phyloP scores from a whole-genome alignment of 2,888 invertebrate genomes.

The Tryphoninae sp. region DNA sequence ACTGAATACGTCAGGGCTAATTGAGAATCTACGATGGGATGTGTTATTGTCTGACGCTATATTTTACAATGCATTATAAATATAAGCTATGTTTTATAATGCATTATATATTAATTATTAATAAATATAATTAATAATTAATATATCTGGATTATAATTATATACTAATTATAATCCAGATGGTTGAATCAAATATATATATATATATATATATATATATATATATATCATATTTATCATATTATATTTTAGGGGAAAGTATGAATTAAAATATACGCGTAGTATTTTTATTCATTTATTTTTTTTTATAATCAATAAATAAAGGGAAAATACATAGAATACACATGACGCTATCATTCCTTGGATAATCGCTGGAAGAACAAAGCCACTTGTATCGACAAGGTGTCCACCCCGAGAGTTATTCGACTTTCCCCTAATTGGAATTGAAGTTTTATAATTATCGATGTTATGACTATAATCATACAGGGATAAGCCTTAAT shows the following conservation, averaged over 20 bases:
- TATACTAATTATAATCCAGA: constrained; percentile 26
- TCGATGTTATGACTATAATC: constrained; percentile 48
- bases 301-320: not conserved
- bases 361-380: not conserved
- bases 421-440: constrained; percentile 33
- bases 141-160: too few species aligned
- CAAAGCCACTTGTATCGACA: not conserved
- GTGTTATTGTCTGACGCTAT: constrained; percentile 54
- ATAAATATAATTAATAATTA: too few species aligned
- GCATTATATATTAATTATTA: constrained; percentile 35
- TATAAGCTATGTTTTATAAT: constrained; percentile 50
- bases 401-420: not conserved
- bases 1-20: constrained; percentile 57
- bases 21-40: constrained; percentile 51
- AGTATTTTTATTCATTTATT: constrained; percentile 24
- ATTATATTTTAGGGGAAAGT: constrained; percentile 43
- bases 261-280: constrained; percentile 5
- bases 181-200: constrained; percentile 22
- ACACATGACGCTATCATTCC: constrained; percentile 7
- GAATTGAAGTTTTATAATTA: constrained; percentile 54
- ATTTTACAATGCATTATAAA: constrained; percentile 53
- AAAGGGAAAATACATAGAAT: constrained; percentile 13
- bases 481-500: constrained; percentile 44
- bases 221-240: constrained; percentile 18
- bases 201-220: constrained; percentile 8